phyloP scores from a whole-genome alignment of 1,140 invertebrate species.

The Radopholus similis region DNA sequence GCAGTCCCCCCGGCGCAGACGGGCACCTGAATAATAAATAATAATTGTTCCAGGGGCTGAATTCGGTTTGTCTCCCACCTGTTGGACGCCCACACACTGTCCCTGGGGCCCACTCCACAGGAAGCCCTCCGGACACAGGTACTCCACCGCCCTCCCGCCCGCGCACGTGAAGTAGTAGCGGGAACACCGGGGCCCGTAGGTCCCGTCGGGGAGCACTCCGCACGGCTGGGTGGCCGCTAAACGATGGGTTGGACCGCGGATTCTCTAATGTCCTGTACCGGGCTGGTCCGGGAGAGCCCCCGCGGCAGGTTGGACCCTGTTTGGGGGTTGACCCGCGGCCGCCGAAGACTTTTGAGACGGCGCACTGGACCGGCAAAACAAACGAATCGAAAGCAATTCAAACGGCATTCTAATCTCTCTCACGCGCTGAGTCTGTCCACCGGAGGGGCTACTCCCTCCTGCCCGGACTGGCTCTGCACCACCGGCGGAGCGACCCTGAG shows the following conservation, averaged over 20 bases:
- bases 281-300: neutral
- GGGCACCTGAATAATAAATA: too few species aligned
- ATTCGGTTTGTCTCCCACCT: too few species aligned
- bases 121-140: conserved; percentile 1
- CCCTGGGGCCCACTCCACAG: neutral
- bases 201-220: conserved; percentile 1
- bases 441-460: too few species aligned
- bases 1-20: too few species aligned
- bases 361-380: too few species aligned
- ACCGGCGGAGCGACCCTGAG: too few species aligned
- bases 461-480: too few species aligned
- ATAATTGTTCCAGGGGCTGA: too few species aligned
- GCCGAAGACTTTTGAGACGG: too few species aligned
- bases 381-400: too few species aligned
- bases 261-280: neutral
- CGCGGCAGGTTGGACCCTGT: neutral
- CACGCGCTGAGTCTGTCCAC: too few species aligned
- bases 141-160: neutral
- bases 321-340: neutral
- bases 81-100: neutral
- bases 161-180: conserved; percentile 9
- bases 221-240: conserved; percentile 5
- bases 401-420: too few species aligned
- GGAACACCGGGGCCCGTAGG: conserved; percentile 12
- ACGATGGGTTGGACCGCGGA: neutral